Base-by-base conservation (phyloP, 1,140 invertebrate species). In the Drosophila seguyi region DNA sequence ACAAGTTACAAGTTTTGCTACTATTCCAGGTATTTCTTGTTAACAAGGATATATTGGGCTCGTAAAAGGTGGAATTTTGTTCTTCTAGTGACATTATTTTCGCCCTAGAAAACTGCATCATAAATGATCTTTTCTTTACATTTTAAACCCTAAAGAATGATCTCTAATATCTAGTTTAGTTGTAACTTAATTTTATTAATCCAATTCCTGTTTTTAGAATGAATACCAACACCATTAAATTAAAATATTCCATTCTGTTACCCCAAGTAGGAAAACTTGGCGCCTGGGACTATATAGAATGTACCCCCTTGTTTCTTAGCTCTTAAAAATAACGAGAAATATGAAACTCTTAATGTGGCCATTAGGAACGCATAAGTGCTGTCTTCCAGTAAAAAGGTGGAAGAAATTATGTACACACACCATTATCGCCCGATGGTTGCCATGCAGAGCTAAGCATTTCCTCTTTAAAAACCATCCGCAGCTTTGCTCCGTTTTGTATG, bases 401-500 rank as follows among this genome's bases (percentile, higher is more conserved):
- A 79, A 79, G 29, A 79, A 79, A 65, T 68, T 87, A 73, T 82
- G 74, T 77, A 76, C 80, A 74, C 72, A 83, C 67, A 84, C 61
- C 38, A 87, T 87, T 83, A 87, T 88, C 84, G 84, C 85, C 80
- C 66, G 71, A 42, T 57, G 71, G 67, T 69, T 74, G 61, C 44
- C 60, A 55, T 68, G 78, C 52, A 56, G 68, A 65, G 52, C 52
- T 55, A 38, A 55, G 66, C 63, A 81, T 69, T 78, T 63, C 58
- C 38, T 41, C 62, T 50, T 62, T 79, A 61, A 53, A 55, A 80
- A 50, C 69, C 59, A 73, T 44, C 55, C 60, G 62, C 73, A 71
- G 81, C 66, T 76, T 67, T 71, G 68, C 73, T 81, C 77, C 87
- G 87, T 91, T 91, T 91, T 91, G 87, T 91, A 91, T 79, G 83